Evolutionary conservation across 2,797 vertebrate species (phyloP), one percentile per base, ranked within the genome.

Genomic region (Sebastes diaconus): DNA sequence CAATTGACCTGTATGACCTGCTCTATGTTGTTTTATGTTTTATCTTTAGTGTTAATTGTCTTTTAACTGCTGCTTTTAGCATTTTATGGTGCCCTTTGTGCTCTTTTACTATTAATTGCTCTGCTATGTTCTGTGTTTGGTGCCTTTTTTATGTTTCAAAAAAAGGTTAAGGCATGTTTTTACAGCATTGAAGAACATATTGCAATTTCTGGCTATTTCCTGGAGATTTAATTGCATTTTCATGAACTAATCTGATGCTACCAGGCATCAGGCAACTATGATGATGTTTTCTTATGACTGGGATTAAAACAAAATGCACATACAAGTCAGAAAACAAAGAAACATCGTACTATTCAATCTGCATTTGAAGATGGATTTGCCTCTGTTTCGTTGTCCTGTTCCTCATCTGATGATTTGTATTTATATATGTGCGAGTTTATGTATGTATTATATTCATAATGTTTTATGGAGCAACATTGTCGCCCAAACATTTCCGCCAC

Each of bases 401-500:
- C 3, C 39, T 20, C n/a, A 7, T 55, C 27, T 25, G 22, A 9
- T 39, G 6, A 67, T 64, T 46, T 68, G 4, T 6, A 29, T 63
- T 18, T 42, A 14, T 73, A 27, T 22, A 22, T n/a, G 22, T 24
- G 20, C 34, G 46, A 24, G 11, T 64, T 46, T 52, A 4, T 64
- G 16, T 25, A 3, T 69, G 60, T 30, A 30, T 86, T 42, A 46
- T 22, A 66, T 77, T 73, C 69, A 25, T 24, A 25, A 66, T 64
- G 50, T 67, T 75, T 82, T 71, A 18, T 58, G 8, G 30, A 71
- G 30, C 50, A 57, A 50, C 57, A 39, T n/a, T 52, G 52, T 57
- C 46, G 1, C 59, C 59, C 42, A 75, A 87, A 81, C 60, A 81
- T 76, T 77, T 68, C 55, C 60, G 54, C 39, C 73, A 75, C 20